Base-by-base conservation (phyloP, 2,797 vertebrate genomes). In the Gymnoscopelus microlampas region DNA sequence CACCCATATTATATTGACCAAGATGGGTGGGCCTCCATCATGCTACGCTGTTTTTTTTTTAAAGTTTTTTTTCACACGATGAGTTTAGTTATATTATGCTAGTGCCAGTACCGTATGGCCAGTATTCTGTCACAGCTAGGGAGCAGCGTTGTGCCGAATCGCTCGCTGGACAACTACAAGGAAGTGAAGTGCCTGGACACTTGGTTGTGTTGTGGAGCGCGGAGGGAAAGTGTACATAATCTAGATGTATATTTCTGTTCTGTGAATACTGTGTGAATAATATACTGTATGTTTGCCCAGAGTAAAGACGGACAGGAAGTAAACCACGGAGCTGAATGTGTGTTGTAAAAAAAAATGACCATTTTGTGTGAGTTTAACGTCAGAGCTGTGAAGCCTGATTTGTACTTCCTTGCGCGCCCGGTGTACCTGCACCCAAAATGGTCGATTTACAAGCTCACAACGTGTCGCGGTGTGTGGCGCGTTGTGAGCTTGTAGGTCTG, bases 251-350 rank as follows among this genome's bases (percentile, higher is more conserved):
- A 93, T 92, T 92, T 85, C 88, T 87, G 89, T 91, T 85, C 78
- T 93, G 91, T 94, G 91, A 94, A 94, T 94, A 95, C 77, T 90
- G 80, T 94, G 91, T 94, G 91, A 93, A 94, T 93, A 94, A 88
- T 91, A 87, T 81, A 71, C 85, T 90, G 85, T 88, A 84, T 93
- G 91, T 91, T 92, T 86, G 86, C 89, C 74, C 87, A 91, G 84
- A 91, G 86, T 91, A 87, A 90, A 87, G 82, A 85, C 77, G 68
- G 89, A 83, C 69, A 87, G 77, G 88, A 84, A 80, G 83, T 89
- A 88, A 85, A 87, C 78, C 82, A 88, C 70, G 14, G 90, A 87
- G 82, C 81, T 91, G 92, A 95, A 94, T 94, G 92, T 95, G 91
- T 90, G 87, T 93, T 10, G 39, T 44, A 44, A 44, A 44, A 44